A percentile compares a stretch with the other conserved stretches of the same genome.
phyloP scores from a whole-genome alignment of 2,888 invertebrate species.

The Agrochola lota region DNA sequence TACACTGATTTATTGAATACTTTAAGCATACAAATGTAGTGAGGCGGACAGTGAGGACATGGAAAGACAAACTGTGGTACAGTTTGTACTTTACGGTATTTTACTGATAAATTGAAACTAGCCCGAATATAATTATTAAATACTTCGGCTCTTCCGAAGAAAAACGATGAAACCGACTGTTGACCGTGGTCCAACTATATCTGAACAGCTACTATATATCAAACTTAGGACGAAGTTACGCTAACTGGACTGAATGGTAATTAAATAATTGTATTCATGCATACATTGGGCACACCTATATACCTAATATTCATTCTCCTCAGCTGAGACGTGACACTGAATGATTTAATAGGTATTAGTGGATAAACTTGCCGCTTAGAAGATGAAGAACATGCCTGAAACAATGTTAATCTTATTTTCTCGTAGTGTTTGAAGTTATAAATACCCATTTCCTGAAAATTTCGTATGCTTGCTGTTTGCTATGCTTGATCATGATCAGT shows the following conservation, averaged over 20 bases:
- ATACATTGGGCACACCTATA: not conserved
- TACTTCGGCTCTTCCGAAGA: not conserved
- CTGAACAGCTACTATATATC: not conserved
- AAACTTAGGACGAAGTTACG: not conserved
- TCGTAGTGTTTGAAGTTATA: not conserved
- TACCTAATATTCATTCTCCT: slow-evolving; percentile 12
- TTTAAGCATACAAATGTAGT: too few relatives aligned
- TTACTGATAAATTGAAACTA: not conserved
- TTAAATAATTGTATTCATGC: slow-evolving; percentile 12
- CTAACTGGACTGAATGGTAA: not conserved
- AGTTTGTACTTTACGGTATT: not conserved
- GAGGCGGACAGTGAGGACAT: not conserved
- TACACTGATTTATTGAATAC: not conserved
- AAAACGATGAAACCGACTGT: not conserved
- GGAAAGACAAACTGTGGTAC: not conserved
- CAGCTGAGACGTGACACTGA: slow-evolving; percentile 12
- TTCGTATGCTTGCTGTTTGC: not conserved
- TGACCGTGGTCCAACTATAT: too few relatives aligned
- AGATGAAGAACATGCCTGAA: not conserved
- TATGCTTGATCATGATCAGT: not conserved
- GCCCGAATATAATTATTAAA: not conserved
- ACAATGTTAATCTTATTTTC: not conserved
- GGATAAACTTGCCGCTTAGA: not conserved
- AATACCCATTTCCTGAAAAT: not conserved
- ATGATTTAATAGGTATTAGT: slow-evolving; percentile 12